Base-by-base conservation (phyloP, 2,888 invertebrate genomes). In the Sturmia bella region DNA sequence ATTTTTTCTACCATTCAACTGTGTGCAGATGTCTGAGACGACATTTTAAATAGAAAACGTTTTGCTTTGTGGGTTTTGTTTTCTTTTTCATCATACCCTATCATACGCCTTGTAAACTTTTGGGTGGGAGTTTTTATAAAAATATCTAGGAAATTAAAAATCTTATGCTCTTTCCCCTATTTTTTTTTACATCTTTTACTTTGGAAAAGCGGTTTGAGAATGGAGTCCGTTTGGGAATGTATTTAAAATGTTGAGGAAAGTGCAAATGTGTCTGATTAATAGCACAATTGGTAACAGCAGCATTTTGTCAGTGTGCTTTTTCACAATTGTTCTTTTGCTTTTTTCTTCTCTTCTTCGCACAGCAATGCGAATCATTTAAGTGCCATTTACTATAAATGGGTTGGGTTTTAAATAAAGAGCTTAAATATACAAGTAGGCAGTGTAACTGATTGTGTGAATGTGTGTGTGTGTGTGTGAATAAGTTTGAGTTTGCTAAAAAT, bases 211-310 rank as follows among this genome's bases (percentile, higher is more conserved):
- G 63, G 48, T 61, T 45, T 19, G 12, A 24, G 13, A 32, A 63
- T 24, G 54, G 45, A 56, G 24, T 7, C 21, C 27, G 72, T 12
- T 64, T 80, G 48, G 52, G 45, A 54, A 78, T 76, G 75, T 59
- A 27, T 66, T 70, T 77, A 64, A 79, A 72, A 63, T 21, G 41
- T 61, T 70, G 76, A 83, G 84, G 84, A 86, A 87, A 87, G 88
- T 88, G 88, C 87, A 89, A 89, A 88, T 89, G 89, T 89, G 88
- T 87, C 87, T 89, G 89, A 89, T 89, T 89, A 89, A 89, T 89
- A 89, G 89, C 87, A 85, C 87, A 86, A 88, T 88, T 87, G 87
- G 87, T 86, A 86, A 87, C 84, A 87, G 84, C 85, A 85, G 86
- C 87, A 84, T 87, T 87, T 86, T 87, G 88, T 86, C 86, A 54